A percentile compares a stretch with the other conserved stretches of the same genome.
Conservation (phyloP, 2,797 vertebrate genomes). For the Typhlichthys eigenmanni region DNA sequence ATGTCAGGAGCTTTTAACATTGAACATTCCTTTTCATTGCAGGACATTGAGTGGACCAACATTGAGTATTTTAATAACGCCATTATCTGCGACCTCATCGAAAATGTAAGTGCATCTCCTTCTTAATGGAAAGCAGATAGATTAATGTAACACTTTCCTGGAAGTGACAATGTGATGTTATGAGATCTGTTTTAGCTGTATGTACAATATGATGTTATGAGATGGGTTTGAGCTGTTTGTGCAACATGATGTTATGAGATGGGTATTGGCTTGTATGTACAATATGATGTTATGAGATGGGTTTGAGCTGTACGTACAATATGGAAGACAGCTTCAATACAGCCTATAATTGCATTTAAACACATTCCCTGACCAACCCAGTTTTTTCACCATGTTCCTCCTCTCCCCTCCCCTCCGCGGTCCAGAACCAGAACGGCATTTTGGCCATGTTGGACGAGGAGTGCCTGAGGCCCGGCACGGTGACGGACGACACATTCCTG, state of each 20-base stretch:
- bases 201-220: too few species aligned
- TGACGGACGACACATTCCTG: constrained; percentile 94
- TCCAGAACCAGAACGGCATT: constrained; percentile 94
- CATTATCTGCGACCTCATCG: constrained; percentile 96
- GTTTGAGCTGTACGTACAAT: background rate
- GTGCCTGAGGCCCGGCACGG: constrained; percentile 92
- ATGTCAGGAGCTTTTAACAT: too few species aligned
- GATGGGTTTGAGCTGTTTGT: too few species aligned
- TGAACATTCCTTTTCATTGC: constrained; percentile 45
- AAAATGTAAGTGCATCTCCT: constrained; percentile 89
- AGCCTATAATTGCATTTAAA: background rate
- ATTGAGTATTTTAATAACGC: constrained; percentile 99
- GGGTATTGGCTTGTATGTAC: too few species aligned
- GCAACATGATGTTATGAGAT: too few species aligned
- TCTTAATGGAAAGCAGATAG: constrained; percentile 7
- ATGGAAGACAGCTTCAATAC: background rate
- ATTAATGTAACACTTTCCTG: background rate
- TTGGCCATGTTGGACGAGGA: constrained; percentile 98
- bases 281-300: too few species aligned
- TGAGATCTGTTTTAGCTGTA: too few species aligned
- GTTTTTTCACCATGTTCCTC: background rate
- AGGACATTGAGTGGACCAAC: constrained; percentile 99
- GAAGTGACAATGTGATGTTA: background rate
- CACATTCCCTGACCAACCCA: too few species aligned
- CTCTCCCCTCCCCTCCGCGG: background rate